These are phyloP conservation scores for Metalampra italica DNA, from an alignment of 2,888 invertebrate genomes.

Conservation along the genomic window DNA sequence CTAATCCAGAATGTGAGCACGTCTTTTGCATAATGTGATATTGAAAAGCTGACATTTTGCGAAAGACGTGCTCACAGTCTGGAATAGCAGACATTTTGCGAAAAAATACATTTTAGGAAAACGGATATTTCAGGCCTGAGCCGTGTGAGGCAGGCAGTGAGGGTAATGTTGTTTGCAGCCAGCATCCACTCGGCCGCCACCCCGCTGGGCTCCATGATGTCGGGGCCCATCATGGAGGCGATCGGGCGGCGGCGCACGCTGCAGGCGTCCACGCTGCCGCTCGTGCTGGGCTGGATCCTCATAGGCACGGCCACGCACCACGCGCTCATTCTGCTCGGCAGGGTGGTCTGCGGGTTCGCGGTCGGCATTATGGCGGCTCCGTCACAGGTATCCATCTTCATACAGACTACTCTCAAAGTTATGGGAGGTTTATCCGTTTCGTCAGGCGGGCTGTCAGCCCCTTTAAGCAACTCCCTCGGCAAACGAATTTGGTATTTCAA, in stretches of 20 bases:
- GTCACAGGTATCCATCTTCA: constrained; percentile 79
- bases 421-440: background rate
- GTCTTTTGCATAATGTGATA: too few relatives aligned
- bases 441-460: too few relatives aligned
- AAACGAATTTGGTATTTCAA: too few relatives aligned
- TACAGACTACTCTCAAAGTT: constrained; percentile 9
- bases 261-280: constrained; percentile 81
- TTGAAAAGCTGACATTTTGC: too few relatives aligned
- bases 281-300: constrained; percentile 83
- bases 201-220: constrained; percentile 84
- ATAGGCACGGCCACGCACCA: constrained; percentile 80
- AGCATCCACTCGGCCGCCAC: constrained; percentile 89
- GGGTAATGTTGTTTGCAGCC: constrained; percentile 77
- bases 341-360: constrained; percentile 84
- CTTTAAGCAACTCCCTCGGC: too few relatives aligned
- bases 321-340: constrained; percentile 79
- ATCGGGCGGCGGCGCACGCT: constrained; percentile 83
- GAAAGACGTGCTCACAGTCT: too few relatives aligned
- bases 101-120: too few relatives aligned
- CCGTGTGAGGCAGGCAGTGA: too few relatives aligned
- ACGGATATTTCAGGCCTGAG: too few relatives aligned
- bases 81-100: too few relatives aligned
- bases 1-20: too few relatives aligned
- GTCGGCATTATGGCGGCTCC: constrained; percentile 86
- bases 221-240: constrained; percentile 84